Conservation (phyloP, 2,888 invertebrate genomes). For the Adelphocoris suturalis region DNA sequence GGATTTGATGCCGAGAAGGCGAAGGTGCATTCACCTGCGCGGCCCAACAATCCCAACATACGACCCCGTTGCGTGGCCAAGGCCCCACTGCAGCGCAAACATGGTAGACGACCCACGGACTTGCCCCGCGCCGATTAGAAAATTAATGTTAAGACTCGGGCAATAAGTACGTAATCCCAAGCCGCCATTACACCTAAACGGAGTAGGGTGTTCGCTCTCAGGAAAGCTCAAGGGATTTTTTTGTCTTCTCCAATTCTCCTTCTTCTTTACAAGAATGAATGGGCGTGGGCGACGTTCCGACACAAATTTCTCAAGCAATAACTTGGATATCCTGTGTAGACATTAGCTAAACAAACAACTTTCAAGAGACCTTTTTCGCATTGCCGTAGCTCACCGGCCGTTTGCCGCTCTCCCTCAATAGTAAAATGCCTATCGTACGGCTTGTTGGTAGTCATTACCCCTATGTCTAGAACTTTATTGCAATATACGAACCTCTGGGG, state of each 20-base stretch:
- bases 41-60: constrained; percentile 1
- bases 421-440: constrained; percentile 27
- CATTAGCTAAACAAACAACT: constrained; percentile 39
- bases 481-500: neutral
- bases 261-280: constrained; percentile 23
- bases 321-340: constrained; percentile 26
- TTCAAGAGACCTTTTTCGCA: constrained; percentile 9
- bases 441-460: constrained; percentile 27
- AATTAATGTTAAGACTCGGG: constrained; percentile 47
- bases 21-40: constrained; percentile 33
- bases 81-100: constrained; percentile 24
- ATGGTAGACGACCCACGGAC: constrained; percentile 36
- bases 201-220: constrained; percentile 34
- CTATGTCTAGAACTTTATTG: constrained; percentile 15
- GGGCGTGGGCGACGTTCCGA: constrained; percentile 25
- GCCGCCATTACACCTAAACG: constrained; percentile 20
- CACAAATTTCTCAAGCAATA: constrained; percentile 33
- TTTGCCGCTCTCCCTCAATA: constrained; percentile 18
- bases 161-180: constrained; percentile 43
- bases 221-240: constrained; percentile 36
- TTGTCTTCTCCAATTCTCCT: neutral
- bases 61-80: constrained; percentile 32
- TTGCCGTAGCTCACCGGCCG: constrained; percentile 26
- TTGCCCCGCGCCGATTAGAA: constrained; percentile 45
- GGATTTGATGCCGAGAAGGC: neutral